phyloP scores from a whole-genome alignment of 1,140 invertebrate genomes.

The Wasmannia auropunctata region DNA sequence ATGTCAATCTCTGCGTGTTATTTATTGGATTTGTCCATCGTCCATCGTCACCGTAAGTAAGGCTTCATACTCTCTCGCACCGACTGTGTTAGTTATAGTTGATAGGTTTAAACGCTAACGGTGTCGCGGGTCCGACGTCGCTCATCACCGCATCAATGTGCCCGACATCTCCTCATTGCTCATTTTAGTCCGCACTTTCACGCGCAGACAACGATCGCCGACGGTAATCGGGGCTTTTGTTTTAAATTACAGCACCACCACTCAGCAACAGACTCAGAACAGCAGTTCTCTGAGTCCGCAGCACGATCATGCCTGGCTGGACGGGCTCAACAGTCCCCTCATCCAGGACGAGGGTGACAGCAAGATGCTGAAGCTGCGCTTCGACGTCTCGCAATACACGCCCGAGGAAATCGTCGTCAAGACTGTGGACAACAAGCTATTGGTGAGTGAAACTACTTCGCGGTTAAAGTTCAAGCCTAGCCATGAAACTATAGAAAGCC shows the following conservation, averaged over 20 bases:
- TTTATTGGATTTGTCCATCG: constrained; percentile 20
- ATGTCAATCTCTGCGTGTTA: constrained; percentile 34
- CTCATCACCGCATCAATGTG: constrained; percentile 17
- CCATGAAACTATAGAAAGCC: not conserved
- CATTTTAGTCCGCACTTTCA: constrained; percentile 28
- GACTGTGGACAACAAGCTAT: constrained; percentile 97
- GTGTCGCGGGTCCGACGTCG: not conserved
- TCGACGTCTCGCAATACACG: constrained; percentile 97
- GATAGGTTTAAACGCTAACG: constrained; percentile 30
- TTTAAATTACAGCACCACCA: constrained; percentile 83
- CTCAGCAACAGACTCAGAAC: constrained; percentile 80
- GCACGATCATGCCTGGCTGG: constrained; percentile 88
- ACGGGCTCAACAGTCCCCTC: constrained; percentile 95
- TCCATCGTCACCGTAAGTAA: constrained; percentile 64
- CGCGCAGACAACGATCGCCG: not conserved
- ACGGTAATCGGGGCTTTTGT: constrained; percentile 41
- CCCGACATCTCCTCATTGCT: constrained; percentile 7
- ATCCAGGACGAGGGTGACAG: constrained; percentile 95
- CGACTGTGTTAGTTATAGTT: constrained; percentile 21
- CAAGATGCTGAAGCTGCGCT: constrained; percentile 95
- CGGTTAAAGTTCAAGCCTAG: not conserved
- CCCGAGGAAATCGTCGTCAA: constrained; percentile 98
- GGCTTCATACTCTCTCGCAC: constrained; percentile 37
- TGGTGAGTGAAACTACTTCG: constrained; percentile 89
- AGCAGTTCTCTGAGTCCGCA: constrained; percentile 84